Percentiles rank a stretch among this genome's conserved stretches.
Conservation (phyloP, 1,140 invertebrate genomes). For the Zaprionus capensis region DNA sequence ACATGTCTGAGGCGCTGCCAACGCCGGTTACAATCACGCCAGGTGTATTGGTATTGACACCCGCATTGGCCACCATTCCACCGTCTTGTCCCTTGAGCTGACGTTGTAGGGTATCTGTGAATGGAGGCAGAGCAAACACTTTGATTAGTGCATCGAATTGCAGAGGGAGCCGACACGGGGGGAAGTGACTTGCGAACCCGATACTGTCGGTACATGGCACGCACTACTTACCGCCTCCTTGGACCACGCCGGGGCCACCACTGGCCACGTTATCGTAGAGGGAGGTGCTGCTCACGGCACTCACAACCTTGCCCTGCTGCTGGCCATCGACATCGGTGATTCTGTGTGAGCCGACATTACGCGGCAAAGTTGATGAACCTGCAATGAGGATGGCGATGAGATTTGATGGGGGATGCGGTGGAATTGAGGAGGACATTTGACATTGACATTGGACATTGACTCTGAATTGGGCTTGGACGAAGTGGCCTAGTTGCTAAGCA, state of each 20-base stretch:
- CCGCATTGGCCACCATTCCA: conserved; percentile 85
- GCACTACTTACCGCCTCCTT: conserved; percentile 57
- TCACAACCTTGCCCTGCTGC: conserved; percentile 89
- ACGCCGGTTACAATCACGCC: conserved; percentile 74
- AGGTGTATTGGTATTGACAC: conserved; percentile 84
- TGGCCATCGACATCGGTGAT: conserved; percentile 83
- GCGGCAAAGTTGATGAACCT: conserved; percentile 93
- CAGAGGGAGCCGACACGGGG: neutral
- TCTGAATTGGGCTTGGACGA: conserved; percentile 11
- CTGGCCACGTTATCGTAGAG: conserved; percentile 94
- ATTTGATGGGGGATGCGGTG: conserved; percentile 82
- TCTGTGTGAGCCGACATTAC: conserved; percentile 90
- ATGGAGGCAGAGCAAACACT: neutral
- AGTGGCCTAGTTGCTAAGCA: conserved; percentile 2
- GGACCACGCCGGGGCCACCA: conserved; percentile 72
- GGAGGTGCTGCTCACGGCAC: conserved; percentile 93
- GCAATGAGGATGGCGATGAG: conserved; percentile 82
- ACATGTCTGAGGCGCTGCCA: conserved; percentile 76
- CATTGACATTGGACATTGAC: conserved; percentile 23
- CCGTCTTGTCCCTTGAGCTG: conserved; percentile 88
- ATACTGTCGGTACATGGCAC: neutral
- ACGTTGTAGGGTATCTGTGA: conserved; percentile 84
- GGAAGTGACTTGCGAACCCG: neutral
- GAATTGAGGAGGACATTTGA: conserved; percentile 33
- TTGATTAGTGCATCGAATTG: conserved; percentile 2